Evolutionary conservation across 2,113 vertebrate species (phyloP).

Genomic region (Macrotis lagotis): DNA sequence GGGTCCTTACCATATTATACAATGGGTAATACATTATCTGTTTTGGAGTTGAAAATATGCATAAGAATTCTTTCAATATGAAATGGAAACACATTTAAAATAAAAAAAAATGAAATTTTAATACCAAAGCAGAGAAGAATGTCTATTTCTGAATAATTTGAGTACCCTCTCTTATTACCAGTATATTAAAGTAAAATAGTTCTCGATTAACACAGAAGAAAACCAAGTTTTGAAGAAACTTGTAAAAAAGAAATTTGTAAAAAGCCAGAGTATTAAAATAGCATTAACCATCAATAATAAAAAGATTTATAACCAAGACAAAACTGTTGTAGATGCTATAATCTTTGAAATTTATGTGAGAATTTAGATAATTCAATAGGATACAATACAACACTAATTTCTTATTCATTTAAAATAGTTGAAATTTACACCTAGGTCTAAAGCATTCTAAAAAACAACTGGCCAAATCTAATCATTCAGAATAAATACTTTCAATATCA

Average conservation of each 20-base stretch:
- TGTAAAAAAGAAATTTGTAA: no score
- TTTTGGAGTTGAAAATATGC: neutral
- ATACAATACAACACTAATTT: neutral
- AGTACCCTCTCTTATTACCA: no score
- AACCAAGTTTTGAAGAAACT: neutral
- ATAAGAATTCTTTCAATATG: neutral
- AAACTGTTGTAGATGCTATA: neutral
- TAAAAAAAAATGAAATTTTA: neutral
- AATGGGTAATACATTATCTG: no score
- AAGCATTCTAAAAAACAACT: neutral
- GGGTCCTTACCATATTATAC: no score
- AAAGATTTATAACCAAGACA: neutral
- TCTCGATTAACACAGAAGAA: neutral
- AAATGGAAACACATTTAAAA: neutral
- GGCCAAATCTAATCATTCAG: neutral
- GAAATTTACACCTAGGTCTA: neutral
- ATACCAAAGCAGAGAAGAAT: neutral
- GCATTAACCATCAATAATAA: neutral
- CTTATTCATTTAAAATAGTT: neutral
- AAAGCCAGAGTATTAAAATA: neutral
- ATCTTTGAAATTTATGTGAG: neutral
- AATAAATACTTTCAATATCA: neutral
- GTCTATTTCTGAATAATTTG: neutral
- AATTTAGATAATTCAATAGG: constrained; percentile 15
- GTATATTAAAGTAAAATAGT: neutral